Evolutionary conservation across 1,140 invertebrate species (phyloP), one percentile per base, ranked within the genome.

Genomic region (Phocides pigmalion): DNA sequence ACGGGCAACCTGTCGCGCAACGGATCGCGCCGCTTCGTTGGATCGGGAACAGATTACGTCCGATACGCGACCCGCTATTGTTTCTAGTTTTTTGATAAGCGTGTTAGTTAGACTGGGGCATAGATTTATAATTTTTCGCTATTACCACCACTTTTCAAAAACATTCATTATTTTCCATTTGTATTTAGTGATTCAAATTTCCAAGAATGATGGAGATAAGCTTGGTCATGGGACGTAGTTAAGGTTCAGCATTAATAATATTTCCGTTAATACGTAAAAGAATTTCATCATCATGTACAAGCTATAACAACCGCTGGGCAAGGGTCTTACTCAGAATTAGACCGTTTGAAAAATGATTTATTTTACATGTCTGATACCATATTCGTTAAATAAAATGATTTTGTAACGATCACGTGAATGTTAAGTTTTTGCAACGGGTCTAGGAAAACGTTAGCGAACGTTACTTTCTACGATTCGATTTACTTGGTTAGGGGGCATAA

Each of bases 1-100:
- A 73, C 86, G 66, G 74, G 25, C 88, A 89, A 90, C 88, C 88
- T 90, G 88, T 90, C 82, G 86, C 79, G 47, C 84, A 89, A 90
- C 86, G 81, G 84, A 79, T 64, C 81, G 85, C 79, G 75, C 50
- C 86, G 88, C 68, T 89, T 74, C 82, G 81, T 68, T 86, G 86
- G 63, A 80, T 68, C 58, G 66, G 28, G 70, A 69, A 61, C 68
- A 78, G 82, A 87, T 85, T 78, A 66, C 32, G 62, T 39, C 72
- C 67, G 83, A 86, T 86, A 84, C 41, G 68, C 62, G 56, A 70
- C 70, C 41, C 69, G 64, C 70, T 65, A 71, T 72, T 64, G 64
- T 78, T 72, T 70, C 66, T 66, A 73, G 71, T 74, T 73, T n/a
- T 75, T 59, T 75, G 77, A 81, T 73, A 67, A 74, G 62, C 63